A percentile compares a stretch with the other conserved stretches of the same genome.
Evolutionary conservation across 2,113 vertebrate genomes (phyloP).

Genomic region (Ochotona princeps): DNA sequence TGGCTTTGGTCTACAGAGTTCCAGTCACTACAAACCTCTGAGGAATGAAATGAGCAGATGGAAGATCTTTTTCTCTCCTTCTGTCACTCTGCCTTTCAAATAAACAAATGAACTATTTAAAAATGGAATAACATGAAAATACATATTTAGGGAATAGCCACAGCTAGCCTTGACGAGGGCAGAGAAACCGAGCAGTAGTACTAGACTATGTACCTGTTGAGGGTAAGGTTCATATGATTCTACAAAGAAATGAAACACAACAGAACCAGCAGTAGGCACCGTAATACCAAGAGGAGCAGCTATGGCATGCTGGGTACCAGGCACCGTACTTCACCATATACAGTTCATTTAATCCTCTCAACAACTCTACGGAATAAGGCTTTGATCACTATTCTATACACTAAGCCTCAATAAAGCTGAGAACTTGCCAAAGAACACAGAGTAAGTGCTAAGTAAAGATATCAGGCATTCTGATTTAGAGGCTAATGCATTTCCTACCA

Average conservation of each 20-base stretch:
- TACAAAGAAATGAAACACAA: background rate
- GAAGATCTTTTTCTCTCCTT: too few relatives aligned
- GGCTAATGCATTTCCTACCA: background rate
- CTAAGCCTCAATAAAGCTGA: background rate
- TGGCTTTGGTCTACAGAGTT: too few relatives aligned
- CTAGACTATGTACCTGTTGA: constrained; percentile 5
- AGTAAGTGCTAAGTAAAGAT: background rate
- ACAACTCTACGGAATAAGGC: background rate
- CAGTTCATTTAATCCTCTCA: background rate
- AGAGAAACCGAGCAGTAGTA: constrained; percentile 16
- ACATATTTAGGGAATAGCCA: background rate
- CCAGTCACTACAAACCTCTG: too few relatives aligned
- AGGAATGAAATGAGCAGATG: too few relatives aligned
- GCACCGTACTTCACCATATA: background rate
- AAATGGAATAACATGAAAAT: background rate
- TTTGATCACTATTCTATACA: constrained; percentile 22
- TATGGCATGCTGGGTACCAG: background rate
- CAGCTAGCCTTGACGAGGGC: background rate
- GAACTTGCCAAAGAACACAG: constrained; percentile 7
- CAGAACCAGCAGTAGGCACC: background rate
- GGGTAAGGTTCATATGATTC: background rate
- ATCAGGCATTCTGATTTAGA: background rate
- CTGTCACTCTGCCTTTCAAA: too few relatives aligned
- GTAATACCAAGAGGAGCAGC: background rate
- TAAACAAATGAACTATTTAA: too few relatives aligned